These are phyloP conservation scores for Coluber constrictor DNA, from an alignment of 2,797 vertebrate species.

Conservation along the genomic window DNA sequence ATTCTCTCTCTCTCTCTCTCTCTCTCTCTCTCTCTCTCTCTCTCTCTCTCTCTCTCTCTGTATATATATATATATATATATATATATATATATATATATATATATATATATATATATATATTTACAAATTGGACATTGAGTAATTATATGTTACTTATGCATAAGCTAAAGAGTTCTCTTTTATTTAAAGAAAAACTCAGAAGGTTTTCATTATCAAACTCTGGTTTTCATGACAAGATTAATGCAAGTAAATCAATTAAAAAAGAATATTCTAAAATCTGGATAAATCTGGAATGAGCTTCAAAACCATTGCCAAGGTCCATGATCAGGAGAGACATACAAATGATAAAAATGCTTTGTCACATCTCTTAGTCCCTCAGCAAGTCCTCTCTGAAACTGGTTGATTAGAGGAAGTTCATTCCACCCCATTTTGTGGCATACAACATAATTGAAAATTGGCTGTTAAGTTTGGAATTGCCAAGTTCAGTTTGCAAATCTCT, in stretches of 20 bases:
- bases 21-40: too few species aligned
- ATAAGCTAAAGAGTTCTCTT: neutral
- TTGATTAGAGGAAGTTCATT: neutral
- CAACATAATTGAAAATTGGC: neutral
- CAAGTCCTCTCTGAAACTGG: neutral
- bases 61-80: too few species aligned
- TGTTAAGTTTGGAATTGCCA: neutral
- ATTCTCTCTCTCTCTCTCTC: too few species aligned
- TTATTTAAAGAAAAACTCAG: neutral
- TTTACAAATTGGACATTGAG: neutral
- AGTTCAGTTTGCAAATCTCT: neutral
- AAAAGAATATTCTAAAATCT: neutral
- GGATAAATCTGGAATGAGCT: neutral
- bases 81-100: too few species aligned
- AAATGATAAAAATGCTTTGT: neutral
- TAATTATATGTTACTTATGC: neutral
- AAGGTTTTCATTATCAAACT: neutral
- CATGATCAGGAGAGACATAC: neutral
- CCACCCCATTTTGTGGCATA: neutral
- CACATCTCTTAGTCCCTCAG: neutral
- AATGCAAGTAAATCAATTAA: neutral
- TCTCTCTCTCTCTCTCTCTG: too few species aligned
- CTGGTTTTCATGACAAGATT: neutral
- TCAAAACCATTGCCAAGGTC: neutral
- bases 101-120: too few species aligned